Base-by-base conservation (phyloP, 53 echinoderm and acorn worm genomes). In the Echinarachnius parma region DNA sequence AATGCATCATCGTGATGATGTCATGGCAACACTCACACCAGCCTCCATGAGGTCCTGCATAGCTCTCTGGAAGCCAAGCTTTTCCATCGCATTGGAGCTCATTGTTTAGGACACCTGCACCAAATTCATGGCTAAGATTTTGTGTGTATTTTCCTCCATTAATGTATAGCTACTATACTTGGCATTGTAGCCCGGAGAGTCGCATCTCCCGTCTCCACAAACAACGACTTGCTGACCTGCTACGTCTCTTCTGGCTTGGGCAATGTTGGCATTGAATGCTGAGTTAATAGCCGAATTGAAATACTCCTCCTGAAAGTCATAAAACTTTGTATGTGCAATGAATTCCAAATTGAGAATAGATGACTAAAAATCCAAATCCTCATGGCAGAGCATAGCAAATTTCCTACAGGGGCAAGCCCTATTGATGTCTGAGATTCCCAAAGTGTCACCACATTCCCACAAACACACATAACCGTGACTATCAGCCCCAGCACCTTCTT, bases 371-470 rank as follows among this genome's bases (percentile, higher is more conserved):
- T 71, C 55, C 14, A 71, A 23, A 36, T 5, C 14, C 36, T 54
- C 71, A 34, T 21, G 24, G 53, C 27, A 45, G 79, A 14, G 15
- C 53, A 52, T 0, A 75, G 33, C 4, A 85, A 22, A 33, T 80
- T 80, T 4, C 71, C 84, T 26, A 62, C 64, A 8, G 85, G 55
- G 0, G 61, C 61, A 34, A 62, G 61, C 3, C 79, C 64, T 28
- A 85, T 78, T 19, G 21, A 54, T 22, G 82, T 64, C 64, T 82
- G 82, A 23, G 82, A 82, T 8, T 75, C 54, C 76, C 82, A 82
- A 13, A 31, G 37, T 8, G 37, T 44, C 14, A 77, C 83, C 59
- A 28, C 3, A 33, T 82, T 75, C 2, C 82, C 82, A 63, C 47
- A 50, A 2, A 61, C 48, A 44, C 82, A 76, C 10, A 13, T 36